phyloP scores from a whole-genome alignment of 2,113 vertebrate species.

The Chauna torquata region DNA sequence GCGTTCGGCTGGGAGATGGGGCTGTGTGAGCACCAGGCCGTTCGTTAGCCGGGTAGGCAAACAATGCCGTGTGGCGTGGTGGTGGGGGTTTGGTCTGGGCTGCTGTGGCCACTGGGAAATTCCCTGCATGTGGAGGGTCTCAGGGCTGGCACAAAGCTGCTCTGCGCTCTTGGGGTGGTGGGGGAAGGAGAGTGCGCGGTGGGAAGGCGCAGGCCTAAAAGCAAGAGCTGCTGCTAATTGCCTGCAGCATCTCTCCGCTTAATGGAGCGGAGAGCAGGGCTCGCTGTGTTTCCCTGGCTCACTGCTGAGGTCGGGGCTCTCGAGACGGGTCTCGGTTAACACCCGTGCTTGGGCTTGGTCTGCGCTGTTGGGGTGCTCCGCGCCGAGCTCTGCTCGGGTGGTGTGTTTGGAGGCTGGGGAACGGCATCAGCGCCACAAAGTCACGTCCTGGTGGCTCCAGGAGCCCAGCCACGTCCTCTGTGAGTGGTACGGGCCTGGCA shows the following conservation, averaged over 20 bases:
- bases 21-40: neutral
- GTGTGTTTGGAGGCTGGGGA: neutral
- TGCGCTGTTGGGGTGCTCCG: neutral
- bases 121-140: neutral
- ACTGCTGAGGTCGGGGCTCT: neutral
- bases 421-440: neutral
- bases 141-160: neutral
- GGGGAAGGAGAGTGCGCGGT: neutral
- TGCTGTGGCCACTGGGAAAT: neutral
- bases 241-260: neutral
- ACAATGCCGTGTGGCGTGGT: fast-evolving
- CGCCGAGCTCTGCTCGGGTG: neutral
- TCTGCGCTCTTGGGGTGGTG: neutral
- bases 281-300: fast-evolving
- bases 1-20: neutral
- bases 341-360: neutral
- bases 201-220: neutral
- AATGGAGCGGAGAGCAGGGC: neutral
- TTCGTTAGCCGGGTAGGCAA: neutral
- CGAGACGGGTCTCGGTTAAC: neutral
- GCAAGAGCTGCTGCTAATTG: neutral
- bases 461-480: neutral
- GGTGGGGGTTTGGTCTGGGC: neutral
- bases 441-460: fast-evolving
- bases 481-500: fast-evolving